A percentile compares a stretch with the other conserved stretches of the same genome.
Conservation (phyloP, 2,888 invertebrate genomes). For the Microctonus aethiopoides region DNA sequence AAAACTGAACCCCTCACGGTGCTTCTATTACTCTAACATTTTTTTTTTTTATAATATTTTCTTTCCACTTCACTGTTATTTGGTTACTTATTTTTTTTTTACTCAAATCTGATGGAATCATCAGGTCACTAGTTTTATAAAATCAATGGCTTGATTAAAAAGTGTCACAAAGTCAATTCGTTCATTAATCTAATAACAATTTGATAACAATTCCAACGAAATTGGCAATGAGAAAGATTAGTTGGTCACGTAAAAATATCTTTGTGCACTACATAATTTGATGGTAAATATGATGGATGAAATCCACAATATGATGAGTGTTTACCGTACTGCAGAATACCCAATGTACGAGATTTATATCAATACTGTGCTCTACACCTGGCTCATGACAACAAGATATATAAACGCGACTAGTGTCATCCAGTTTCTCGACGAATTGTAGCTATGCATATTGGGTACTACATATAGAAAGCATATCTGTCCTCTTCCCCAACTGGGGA, state of each 20-base stretch:
- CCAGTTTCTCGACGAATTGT: slow-evolving; percentile 26
- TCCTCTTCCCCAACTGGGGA: slow-evolving; percentile 7
- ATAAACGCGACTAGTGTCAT: background rate
- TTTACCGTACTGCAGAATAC: background rate
- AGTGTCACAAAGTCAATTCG: background rate
- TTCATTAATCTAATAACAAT: background rate
- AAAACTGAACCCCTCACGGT: background rate
- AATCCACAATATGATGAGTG: background rate
- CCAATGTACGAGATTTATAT: background rate
- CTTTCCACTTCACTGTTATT: background rate
- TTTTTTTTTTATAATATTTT: background rate
- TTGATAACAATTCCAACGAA: background rate
- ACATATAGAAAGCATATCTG: slow-evolving; percentile 25
- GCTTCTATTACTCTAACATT: slow-evolving; percentile 7
- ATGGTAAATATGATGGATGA: background rate
- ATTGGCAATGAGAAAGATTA: too few species aligned
- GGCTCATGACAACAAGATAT: background rate
- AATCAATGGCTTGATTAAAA: background rate
- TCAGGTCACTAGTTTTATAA: too few species aligned
- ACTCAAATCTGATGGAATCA: too few species aligned
- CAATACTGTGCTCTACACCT: background rate
- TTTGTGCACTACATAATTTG: background rate
- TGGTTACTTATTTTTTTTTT: too few species aligned
- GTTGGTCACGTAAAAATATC: too few species aligned
- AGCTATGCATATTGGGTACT: slow-evolving; percentile 27